phyloP scores from a whole-genome alignment of 2,888 invertebrate species.

The Pedicia rivosa region DNA sequence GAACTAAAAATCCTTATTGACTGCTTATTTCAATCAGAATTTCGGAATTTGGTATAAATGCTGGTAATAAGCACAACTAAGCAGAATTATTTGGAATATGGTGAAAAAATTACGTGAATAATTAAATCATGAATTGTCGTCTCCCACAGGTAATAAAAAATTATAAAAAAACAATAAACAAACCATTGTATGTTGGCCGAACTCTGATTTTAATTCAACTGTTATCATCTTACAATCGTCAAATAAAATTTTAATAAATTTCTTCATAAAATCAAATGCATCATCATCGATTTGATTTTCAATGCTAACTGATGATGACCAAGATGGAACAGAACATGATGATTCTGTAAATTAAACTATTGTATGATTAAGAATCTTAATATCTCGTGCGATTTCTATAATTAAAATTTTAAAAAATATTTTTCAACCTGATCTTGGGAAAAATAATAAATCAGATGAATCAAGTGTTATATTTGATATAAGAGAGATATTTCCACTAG shows the following conservation, averaged over 20 bases:
- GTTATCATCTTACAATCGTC: constrained; percentile 37
- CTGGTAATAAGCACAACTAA: too few relatives aligned
- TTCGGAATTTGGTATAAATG: too few relatives aligned
- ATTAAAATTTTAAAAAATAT: constrained; percentile 4
- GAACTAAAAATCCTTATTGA: too few relatives aligned
- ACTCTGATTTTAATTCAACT: constrained; percentile 47
- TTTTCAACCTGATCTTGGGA: constrained; percentile 24
- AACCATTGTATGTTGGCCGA: constrained; percentile 45
- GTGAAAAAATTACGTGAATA: too few relatives aligned
- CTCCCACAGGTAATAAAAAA: too few relatives aligned
- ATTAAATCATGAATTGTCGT: too few relatives aligned
- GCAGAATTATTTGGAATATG: too few relatives aligned
- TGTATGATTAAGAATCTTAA: neutral
- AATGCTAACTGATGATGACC: constrained; percentile 43
- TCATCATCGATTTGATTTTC: constrained; percentile 37
- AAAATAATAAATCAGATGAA: constrained; percentile 32
- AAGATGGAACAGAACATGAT: constrained; percentile 44
- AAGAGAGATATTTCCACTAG: constrained; percentile 39
- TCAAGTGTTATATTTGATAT: constrained; percentile 42
- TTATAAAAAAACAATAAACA: constrained; percentile 12
- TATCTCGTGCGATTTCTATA: too few relatives aligned
- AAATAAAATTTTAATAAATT: constrained; percentile 46
- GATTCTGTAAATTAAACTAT: constrained; percentile 28
- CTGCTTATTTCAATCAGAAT: too few relatives aligned
- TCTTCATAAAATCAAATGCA: constrained; percentile 40